phyloP scores from a whole-genome alignment of 2,888 invertebrate genomes.

The Nasonovia ribisnigri region DNA sequence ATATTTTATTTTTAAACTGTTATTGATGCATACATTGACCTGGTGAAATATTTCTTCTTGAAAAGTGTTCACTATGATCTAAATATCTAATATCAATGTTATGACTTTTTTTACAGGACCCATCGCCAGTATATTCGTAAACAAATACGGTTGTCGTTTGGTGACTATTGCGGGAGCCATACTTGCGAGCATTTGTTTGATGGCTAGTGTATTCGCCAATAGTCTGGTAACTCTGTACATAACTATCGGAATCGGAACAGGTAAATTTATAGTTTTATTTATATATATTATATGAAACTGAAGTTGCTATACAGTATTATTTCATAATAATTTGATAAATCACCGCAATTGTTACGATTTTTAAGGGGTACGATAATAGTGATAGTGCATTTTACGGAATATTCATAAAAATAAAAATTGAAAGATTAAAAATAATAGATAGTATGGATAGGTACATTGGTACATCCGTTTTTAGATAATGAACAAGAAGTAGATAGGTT shows the following conservation, averaged over 20 bases:
- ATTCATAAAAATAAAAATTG: not conserved
- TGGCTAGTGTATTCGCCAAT: constrained; percentile 84
- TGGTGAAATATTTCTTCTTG: not conserved
- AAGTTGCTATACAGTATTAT: not conserved
- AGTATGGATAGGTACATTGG: not conserved
- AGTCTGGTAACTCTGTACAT: constrained; percentile 88
- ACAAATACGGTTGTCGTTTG: constrained; percentile 91
- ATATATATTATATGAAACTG: not conserved
- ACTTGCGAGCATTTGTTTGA: constrained; percentile 82
- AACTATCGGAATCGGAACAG: constrained; percentile 93
- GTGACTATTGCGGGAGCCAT: constrained; percentile 92
- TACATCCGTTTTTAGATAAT: not conserved
- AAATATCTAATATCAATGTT: not conserved
- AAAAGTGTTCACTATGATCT: not conserved
- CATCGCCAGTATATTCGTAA: constrained; percentile 93
- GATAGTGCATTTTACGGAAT: not conserved
- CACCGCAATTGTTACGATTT: not conserved
- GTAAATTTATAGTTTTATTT: constrained; percentile 69
- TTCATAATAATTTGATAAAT: not conserved
- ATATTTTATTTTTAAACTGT: not conserved
- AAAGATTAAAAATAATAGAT: not conserved
- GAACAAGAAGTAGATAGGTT: not conserved
- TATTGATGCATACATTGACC: not conserved
- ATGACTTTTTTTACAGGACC: constrained; percentile 80
- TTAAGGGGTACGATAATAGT: not conserved